Conservation (phyloP, 2,797 vertebrate species). For the Siniperca obscura region DNA sequence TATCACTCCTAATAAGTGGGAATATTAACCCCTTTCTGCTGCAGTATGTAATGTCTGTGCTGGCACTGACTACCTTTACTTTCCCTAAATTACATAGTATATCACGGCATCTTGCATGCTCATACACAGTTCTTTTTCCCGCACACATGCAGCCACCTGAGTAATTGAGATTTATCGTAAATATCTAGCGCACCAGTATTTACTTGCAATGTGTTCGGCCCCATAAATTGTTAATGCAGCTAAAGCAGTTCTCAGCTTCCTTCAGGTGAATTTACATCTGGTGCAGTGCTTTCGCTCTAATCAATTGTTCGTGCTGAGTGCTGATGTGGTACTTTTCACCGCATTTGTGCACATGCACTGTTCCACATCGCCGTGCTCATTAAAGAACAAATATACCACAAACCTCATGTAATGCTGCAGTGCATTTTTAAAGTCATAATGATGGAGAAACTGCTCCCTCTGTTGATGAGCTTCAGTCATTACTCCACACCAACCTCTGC, state of each 20-base stretch:
- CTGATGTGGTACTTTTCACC: conserved; percentile 55
- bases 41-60: background rate
- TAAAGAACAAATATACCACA: conserved; percentile 28
- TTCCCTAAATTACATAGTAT: background rate
- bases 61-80: background rate
- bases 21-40: conserved; percentile 2
- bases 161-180: conserved; percentile 21
- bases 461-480: conserved; percentile 49
- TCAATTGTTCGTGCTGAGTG: conserved; percentile 49
- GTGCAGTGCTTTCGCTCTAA: conserved; percentile 49
- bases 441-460: conserved; percentile 68
- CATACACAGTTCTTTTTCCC: background rate
- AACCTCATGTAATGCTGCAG: conserved; percentile 45
- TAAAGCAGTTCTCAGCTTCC: conserved; percentile 48
- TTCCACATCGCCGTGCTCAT: conserved; percentile 45
- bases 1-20: background rate
- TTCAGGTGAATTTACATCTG: conserved; percentile 55
- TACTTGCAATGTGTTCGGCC: conserved; percentile 13
- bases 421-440: conserved; percentile 1
- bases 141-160: background rate
- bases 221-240: conserved; percentile 60
- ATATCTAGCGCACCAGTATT: conserved; percentile 3
- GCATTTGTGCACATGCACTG: conserved; percentile 31
- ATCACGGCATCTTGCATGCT: background rate
- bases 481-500: conserved; percentile 1